These are phyloP conservation scores for Cercocebus atys DNA, from an alignment of 2,113 vertebrate genomes.

Conservation along the genomic window DNA sequence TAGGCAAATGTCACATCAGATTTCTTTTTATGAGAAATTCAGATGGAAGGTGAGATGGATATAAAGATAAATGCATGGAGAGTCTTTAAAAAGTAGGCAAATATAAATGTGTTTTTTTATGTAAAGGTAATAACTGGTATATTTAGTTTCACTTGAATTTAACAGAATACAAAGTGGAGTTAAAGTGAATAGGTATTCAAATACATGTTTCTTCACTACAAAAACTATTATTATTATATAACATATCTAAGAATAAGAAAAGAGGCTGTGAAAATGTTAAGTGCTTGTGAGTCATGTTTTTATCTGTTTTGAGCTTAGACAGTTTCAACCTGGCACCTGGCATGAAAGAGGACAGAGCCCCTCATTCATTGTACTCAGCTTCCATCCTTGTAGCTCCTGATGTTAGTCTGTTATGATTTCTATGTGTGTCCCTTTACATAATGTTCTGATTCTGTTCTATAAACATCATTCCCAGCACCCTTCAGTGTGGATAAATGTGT, in stretches of 20 bases:
- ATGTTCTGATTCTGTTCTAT: background rate
- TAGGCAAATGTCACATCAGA: background rate
- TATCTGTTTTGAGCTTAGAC: background rate
- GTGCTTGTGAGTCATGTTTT: background rate
- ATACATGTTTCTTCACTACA: background rate
- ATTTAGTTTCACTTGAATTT: background rate
- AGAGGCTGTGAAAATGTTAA: background rate
- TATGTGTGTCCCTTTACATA: background rate
- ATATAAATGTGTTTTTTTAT: background rate
- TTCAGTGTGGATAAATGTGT: too few species aligned
- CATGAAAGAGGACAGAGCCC: too few species aligned
- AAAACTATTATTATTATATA: background rate
- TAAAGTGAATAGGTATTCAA: background rate
- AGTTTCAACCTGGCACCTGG: background rate
- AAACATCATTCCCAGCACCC: background rate
- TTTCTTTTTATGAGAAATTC: background rate
- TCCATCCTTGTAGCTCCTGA: background rate
- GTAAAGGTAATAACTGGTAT: background rate
- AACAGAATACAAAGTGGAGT: background rate
- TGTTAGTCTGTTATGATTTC: background rate
- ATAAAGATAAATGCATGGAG: background rate
- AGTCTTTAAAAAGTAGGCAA: background rate
- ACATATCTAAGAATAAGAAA: background rate
- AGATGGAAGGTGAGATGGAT: background rate
- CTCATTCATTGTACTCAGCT: fast-evolving